Evolutionary conservation across 2,888 invertebrate species (phyloP), one percentile per base, ranked within the genome.

Genomic region (Parnassius orleans): DNA sequence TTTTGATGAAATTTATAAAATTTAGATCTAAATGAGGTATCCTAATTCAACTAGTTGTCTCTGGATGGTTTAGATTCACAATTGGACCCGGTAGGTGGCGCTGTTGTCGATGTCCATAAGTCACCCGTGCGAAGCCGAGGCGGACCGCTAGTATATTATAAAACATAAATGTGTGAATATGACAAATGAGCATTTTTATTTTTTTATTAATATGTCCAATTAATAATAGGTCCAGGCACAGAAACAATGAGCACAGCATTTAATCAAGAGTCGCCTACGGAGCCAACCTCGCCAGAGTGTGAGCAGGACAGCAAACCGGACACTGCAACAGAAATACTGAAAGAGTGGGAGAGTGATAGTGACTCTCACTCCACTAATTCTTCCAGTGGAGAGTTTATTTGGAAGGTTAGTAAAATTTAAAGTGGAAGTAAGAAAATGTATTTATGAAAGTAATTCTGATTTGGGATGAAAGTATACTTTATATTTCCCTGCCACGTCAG

Each of bases 321-420:
- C 61, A 81, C 88, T 19, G 83, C 80, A 1, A 80, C 84, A 0
- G 90, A 91, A 15, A 79, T 86, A 69, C 71, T 90, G 68, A 92
- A 94, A 71, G 95, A 95, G 72, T 95, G 95, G 94, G 95, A 95
- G 76, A 95, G 94, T 81, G 94, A 94, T 70, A 93, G 93, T 10
- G 95, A 92, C 65, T 86, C 90, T 1, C 88, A 89, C 62, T 93
- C 93, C n/a, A 93, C 94, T 67, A 95, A 95, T 44, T 94, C 94
- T 9, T 95, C 95, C 9, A 95, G 95, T 66, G 95, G 95, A 10
- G 95, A 96, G 81, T 96, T 96, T 76, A 94, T 95, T 65, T 96
- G 95, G 95, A 95, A 95, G 94, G 95, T 95, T 47, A 74, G 85
- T 76, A 15, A 3, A 48, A 7, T n/a, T 14, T 14, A 7, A 12